These are phyloP conservation scores for Oreohelix idahoensis DNA, from an alignment of 1,140 invertebrate species.

Conservation along the genomic window DNA sequence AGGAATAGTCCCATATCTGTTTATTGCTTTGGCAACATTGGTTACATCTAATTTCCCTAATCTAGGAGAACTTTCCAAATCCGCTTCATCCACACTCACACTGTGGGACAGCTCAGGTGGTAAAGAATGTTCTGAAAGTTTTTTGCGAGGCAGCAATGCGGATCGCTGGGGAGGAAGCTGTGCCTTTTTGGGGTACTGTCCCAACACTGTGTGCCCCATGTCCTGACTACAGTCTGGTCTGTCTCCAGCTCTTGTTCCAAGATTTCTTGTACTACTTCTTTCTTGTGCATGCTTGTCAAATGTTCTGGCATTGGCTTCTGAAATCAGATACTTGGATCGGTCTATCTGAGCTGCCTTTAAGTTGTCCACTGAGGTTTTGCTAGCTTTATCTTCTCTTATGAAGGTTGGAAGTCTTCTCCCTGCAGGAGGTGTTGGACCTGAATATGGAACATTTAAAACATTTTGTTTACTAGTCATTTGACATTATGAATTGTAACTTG, in stretches of 20 bases:
- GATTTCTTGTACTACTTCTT: constrained; percentile 54
- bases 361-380: constrained; percentile 61
- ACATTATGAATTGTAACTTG: too few species aligned
- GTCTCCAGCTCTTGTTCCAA: constrained; percentile 32
- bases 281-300: constrained; percentile 48
- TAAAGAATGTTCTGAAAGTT: constrained; percentile 45
- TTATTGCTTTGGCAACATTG: constrained; percentile 95
- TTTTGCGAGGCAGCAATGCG: constrained; percentile 52
- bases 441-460: too few species aligned
- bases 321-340: constrained; percentile 67
- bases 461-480: too few species aligned
- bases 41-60: constrained; percentile 87
- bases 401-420: constrained; percentile 38
- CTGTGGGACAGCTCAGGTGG: constrained; percentile 33
- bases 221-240: constrained; percentile 33
- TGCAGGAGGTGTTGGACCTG: constrained; percentile 1
- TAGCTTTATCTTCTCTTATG: constrained; percentile 44
- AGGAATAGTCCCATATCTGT: constrained; percentile 94
- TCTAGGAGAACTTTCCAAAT: constrained; percentile 26
- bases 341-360: constrained; percentile 65
- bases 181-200: constrained; percentile 64
- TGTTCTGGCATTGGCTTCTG: constrained; percentile 55
- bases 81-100: constrained; percentile 37
- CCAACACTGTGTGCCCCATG: constrained; percentile 48
- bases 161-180: constrained; percentile 62